Percentiles rank a stretch among this genome's conserved stretches.
phyloP scores from a whole-genome alignment of 2,888 invertebrate species.

The Nycteola revayana region DNA sequence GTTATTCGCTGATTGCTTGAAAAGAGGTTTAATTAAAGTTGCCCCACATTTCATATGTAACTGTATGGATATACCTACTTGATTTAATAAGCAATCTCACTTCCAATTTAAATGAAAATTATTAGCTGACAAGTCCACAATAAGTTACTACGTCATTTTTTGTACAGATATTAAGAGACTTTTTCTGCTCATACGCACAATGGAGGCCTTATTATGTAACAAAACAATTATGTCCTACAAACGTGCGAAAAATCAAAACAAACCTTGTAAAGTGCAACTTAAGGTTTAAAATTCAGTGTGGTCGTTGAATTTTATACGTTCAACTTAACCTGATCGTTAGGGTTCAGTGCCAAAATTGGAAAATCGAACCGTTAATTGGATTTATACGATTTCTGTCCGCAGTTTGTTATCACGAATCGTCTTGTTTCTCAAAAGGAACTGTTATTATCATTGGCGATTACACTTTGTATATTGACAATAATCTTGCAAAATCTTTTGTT shows the following conservation, averaged over 20 bases:
- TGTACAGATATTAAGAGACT: conserved; percentile 6
- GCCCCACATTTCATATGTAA: conserved; percentile 18
- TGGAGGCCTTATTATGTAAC: conserved; percentile 8
- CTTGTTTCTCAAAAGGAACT: too few relatives aligned
- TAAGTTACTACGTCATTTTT: conserved; percentile 9
- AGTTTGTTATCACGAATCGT: too few relatives aligned
- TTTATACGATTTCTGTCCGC: not conserved
- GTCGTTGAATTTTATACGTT: not conserved
- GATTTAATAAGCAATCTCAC: too few relatives aligned
- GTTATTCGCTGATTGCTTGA: too few relatives aligned
- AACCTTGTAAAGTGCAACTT: not conserved
- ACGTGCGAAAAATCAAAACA: not conserved
- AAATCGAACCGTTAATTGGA: not conserved
- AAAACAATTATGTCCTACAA: conserved; percentile 2
- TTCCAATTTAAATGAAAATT: conserved; percentile 1
- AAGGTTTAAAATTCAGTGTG: conserved; percentile 3
- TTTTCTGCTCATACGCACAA: conserved; percentile 8
- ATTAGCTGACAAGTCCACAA: conserved; percentile 3
- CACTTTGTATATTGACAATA: too few relatives aligned
- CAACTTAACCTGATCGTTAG: not conserved
- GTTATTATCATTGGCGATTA: too few relatives aligned
- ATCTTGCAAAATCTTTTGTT: too few relatives aligned
- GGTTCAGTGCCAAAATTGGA: conserved; percentile 1
- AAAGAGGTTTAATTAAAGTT: not conserved
- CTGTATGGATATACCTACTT: too few relatives aligned